These are phyloP conservation scores for Leguminivora glycinivorella DNA, from an alignment of 1,140 invertebrate species.

Conservation along the genomic window DNA sequence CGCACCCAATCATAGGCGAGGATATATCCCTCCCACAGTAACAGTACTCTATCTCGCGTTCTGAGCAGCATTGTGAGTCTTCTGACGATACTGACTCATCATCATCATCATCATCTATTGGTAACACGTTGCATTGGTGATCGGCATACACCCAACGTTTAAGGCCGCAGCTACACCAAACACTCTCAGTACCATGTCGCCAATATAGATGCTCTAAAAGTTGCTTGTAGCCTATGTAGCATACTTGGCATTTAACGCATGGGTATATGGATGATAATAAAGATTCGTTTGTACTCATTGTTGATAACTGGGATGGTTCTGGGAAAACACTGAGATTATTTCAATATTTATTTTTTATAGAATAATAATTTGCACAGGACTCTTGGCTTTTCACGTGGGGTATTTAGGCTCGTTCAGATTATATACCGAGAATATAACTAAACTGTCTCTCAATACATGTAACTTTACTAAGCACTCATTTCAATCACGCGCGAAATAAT, in stretches of 20 bases:
- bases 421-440: too few species aligned
- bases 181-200: slow-evolving; percentile 16
- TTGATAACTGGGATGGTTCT: neutral
- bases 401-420: too few species aligned
- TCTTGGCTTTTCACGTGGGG: too few species aligned
- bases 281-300: neutral
- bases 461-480: too few species aligned
- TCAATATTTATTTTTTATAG: too few species aligned
- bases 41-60: neutral
- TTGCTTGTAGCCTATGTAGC: neutral
- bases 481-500: too few species aligned
- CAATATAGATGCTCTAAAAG: slow-evolving; percentile 29
- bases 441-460: too few species aligned
- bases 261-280: neutral
- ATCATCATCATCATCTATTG: slow-evolving; percentile 5
- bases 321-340: neutral
- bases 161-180: slow-evolving; percentile 6
- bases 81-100: neutral
- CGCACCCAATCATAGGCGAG: slow-evolving; percentile 24
- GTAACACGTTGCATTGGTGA: slow-evolving; percentile 11
- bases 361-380: too few species aligned
- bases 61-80: neutral
- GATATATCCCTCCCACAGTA: slow-evolving; percentile 18
- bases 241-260: slow-evolving; percentile 5
- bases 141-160: slow-evolving; percentile 25